These are phyloP conservation scores for Limnephilus marmoratus DNA, from an alignment of 2,888 invertebrate species.

Conservation along the genomic window DNA sequence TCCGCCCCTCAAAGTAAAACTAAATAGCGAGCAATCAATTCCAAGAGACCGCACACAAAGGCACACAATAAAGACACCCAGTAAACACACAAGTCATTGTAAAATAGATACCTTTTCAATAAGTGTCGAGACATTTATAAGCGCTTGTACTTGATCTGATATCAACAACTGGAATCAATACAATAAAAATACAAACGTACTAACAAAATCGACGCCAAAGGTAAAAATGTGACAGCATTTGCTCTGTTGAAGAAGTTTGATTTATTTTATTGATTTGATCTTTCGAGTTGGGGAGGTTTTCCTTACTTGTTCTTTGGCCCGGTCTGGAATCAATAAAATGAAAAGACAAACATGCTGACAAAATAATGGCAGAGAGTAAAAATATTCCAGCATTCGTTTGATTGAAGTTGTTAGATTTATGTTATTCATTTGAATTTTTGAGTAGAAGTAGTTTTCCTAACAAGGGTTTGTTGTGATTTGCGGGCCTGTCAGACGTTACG, in stretches of 20 bases:
- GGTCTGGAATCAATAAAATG: too few species aligned
- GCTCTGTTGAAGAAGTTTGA: too few species aligned
- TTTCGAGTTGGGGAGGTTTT: too few species aligned
- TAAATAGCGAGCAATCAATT: background rate
- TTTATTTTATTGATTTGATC: too few species aligned
- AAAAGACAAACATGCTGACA: too few species aligned
- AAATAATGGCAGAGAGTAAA: too few species aligned
- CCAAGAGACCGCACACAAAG: constrained; percentile 21
- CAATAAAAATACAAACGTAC: background rate
- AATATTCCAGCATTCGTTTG: too few species aligned
- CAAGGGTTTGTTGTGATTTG: too few species aligned
- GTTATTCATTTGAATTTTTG: too few species aligned
- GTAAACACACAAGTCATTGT: background rate
- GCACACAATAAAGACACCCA: background rate
- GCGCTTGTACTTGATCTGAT: constrained; percentile 6
- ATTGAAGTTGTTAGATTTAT: too few species aligned
- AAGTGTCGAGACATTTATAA: constrained; percentile 20
- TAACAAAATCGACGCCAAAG: background rate
- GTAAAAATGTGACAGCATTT: background rate
- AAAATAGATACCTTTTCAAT: background rate
- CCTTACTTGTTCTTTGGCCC: too few species aligned
- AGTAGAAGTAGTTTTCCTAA: too few species aligned
- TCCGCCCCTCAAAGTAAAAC: background rate
- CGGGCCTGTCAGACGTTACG: constrained; percentile 27
- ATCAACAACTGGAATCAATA: background rate